Evolutionary conservation across 2,797 vertebrate genomes (phyloP).

Genomic region (Poeciliopsis gracilis): DNA sequence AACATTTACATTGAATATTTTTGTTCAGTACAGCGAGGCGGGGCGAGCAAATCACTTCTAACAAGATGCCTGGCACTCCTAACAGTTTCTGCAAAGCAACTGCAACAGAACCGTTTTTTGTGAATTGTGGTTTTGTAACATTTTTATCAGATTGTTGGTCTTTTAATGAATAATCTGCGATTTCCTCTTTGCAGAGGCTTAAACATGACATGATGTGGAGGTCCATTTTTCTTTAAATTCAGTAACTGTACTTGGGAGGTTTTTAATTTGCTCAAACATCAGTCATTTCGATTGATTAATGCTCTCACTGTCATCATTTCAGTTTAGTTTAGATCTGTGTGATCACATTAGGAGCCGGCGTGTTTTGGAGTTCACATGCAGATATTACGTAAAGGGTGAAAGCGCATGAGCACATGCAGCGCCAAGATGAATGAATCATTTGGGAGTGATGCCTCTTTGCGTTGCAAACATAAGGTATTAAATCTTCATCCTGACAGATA

Average conservation of each 20-base stretch:
- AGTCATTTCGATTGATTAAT: neutral
- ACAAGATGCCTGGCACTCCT: neutral
- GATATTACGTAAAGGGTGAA: neutral
- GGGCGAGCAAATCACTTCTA: neutral
- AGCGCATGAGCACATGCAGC: neutral
- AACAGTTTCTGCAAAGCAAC: neutral
- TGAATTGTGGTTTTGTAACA: neutral
- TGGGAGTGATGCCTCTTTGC: neutral
- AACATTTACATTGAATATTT: neutral
- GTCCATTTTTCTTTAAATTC: neutral
- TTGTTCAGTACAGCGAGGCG: neutral
- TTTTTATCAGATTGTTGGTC: neutral
- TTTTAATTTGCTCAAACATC: neutral
- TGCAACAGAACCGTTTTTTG: neutral
- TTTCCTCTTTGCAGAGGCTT: neutral
- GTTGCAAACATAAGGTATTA: too few species aligned
- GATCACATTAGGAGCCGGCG: neutral
- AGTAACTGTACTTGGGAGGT: neutral
- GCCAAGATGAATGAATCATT: neutral
- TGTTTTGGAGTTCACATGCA: neutral
- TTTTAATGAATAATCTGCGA: neutral
- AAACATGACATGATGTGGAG: neutral
- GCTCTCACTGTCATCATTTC: neutral
- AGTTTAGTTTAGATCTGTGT: too few species aligned
- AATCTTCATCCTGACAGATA: neutral